These are phyloP conservation scores for Aspidapion aeneum DNA, from an alignment of 2,888 invertebrate species.

Conservation along the genomic window DNA sequence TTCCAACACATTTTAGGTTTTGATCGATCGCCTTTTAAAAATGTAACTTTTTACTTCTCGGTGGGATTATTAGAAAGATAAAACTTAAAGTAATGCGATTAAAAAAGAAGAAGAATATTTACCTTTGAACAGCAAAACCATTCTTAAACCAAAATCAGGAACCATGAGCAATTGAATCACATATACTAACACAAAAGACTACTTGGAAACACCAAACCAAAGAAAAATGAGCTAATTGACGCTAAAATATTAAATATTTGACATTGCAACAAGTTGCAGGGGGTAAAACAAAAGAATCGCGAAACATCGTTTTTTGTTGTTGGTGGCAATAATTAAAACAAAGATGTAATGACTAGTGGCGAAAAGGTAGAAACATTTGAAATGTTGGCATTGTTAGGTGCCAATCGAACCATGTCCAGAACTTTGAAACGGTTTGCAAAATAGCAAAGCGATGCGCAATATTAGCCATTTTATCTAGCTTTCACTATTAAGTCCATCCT, in stretches of 20 bases:
- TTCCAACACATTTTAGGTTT: no score
- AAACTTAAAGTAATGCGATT: no score
- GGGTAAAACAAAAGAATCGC: background rate
- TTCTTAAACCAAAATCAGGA: slow-evolving; percentile 30
- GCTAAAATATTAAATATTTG: background rate
- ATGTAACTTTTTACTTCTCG: no score
- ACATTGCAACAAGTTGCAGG: background rate
- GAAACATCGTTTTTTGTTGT: background rate
- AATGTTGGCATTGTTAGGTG: slow-evolving; percentile 45
- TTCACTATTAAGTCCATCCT: slow-evolving; percentile 48
- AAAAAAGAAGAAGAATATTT: no score
- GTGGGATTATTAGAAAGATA: no score
- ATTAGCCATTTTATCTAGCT: slow-evolving; percentile 44
- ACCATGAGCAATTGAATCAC: slow-evolving; percentile 15
- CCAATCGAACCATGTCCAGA: slow-evolving; percentile 46
- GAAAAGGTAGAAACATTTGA: slow-evolving; percentile 20
- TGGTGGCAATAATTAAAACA: background rate
- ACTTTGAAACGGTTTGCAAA: slow-evolving; percentile 24
- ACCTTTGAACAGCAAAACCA: slow-evolving; percentile 44
- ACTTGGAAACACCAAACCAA: background rate
- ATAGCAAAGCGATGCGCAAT: slow-evolving; percentile 40
- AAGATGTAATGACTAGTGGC: slow-evolving; percentile 15
- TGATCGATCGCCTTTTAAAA: no score
- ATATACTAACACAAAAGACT: background rate
- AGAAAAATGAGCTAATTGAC: background rate